Conservation (phyloP, 2,113 vertebrate species). For the Alexandromys fortis region DNA sequence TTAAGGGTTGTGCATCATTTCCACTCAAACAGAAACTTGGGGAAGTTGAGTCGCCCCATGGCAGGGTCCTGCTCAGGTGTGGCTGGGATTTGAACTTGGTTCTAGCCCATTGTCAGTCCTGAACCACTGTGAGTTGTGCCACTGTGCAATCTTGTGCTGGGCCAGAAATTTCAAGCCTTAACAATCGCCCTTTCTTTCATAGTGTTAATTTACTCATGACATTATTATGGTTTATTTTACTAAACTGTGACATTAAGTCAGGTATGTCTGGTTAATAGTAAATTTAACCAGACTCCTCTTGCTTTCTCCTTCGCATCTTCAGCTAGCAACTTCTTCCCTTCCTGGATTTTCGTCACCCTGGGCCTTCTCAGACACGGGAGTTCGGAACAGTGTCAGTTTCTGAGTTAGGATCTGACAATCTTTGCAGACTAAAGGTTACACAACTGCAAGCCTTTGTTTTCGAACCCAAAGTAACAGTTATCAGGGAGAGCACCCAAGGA, state of each 20-base stretch:
- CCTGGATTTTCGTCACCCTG: slow-evolving; percentile 57
- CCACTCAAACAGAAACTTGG: not conserved
- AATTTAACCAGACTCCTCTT: not conserved
- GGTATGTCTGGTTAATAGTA: slow-evolving; percentile 18
- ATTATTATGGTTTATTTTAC: slow-evolving; percentile 58
- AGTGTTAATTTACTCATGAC: slow-evolving; percentile 50
- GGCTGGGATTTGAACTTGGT: not conserved
- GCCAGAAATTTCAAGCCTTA: not conserved
- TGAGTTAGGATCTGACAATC: slow-evolving; percentile 73
- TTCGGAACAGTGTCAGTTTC: slow-evolving; percentile 69
- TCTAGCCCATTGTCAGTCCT: not conserved
- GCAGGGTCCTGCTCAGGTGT: accelerated
- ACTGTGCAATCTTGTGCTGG: not conserved
- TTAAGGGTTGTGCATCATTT: not conserved
- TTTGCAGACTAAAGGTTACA: slow-evolving; percentile 71
- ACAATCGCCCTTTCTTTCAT: not conserved
- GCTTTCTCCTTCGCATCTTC: not conserved
- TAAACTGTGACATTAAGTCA: not conserved
- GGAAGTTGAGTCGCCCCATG: not conserved
- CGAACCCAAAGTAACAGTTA: slow-evolving; percentile 73
- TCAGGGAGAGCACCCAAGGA: slow-evolving; percentile 43
- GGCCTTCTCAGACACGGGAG: slow-evolving; percentile 50
- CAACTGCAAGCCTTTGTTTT: slow-evolving; percentile 73
- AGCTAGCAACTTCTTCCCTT: slow-evolving; percentile 19
- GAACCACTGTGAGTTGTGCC: not conserved